Percentiles rank a stretch among this genome's conserved stretches.
Conservation (phyloP, 1,140 invertebrate species). For the Diprion similis region DNA sequence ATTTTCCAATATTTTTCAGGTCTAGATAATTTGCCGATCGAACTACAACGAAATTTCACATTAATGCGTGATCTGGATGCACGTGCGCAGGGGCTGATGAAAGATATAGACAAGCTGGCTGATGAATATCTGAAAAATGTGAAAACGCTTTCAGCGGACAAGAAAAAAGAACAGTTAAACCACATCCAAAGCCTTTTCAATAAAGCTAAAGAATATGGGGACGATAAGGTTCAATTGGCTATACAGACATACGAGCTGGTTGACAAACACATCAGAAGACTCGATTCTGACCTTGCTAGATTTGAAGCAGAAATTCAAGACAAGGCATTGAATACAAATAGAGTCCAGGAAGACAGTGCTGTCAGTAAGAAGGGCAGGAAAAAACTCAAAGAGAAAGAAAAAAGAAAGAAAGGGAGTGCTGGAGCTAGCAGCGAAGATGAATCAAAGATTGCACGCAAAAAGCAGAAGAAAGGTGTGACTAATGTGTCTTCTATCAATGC, state of each 20-base stretch:
- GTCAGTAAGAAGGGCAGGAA: slow-evolving; percentile 73
- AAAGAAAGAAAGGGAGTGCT: slow-evolving; percentile 63
- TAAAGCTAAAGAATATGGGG: slow-evolving; percentile 92
- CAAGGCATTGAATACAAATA: slow-evolving; percentile 78
- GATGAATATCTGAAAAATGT: slow-evolving; percentile 82
- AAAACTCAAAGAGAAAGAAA: slow-evolving; percentile 73
- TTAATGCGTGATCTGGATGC: slow-evolving; percentile 95
- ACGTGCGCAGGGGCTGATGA: slow-evolving; percentile 87
- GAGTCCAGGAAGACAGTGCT: slow-evolving; percentile 66
- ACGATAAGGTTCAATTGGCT: slow-evolving; percentile 96
- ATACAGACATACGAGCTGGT: slow-evolving; percentile 99
- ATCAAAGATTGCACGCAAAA: slow-evolving; percentile 68
- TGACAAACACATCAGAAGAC: slow-evolving; percentile 95
- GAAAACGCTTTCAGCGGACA: slow-evolving; percentile 71
- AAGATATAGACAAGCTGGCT: slow-evolving; percentile 87
- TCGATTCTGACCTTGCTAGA: slow-evolving; percentile 94
- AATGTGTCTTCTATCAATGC: slow-evolving; percentile 8
- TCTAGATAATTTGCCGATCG: slow-evolving; percentile 91
- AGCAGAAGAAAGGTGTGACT: slow-evolving; percentile 71
- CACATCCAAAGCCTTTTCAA: slow-evolving; percentile 88
- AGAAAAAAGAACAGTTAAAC: slow-evolving; percentile 82
- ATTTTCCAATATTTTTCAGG: slow-evolving; percentile 63
- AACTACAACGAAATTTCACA: slow-evolving; percentile 94
- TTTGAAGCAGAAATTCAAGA: slow-evolving; percentile 98
- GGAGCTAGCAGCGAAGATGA: slow-evolving; percentile 66